Percentiles rank a stretch among this genome's conserved stretches.
phyloP scores from a whole-genome alignment of 2,113 vertebrate species.

The Thryonomys swinderianus region DNA sequence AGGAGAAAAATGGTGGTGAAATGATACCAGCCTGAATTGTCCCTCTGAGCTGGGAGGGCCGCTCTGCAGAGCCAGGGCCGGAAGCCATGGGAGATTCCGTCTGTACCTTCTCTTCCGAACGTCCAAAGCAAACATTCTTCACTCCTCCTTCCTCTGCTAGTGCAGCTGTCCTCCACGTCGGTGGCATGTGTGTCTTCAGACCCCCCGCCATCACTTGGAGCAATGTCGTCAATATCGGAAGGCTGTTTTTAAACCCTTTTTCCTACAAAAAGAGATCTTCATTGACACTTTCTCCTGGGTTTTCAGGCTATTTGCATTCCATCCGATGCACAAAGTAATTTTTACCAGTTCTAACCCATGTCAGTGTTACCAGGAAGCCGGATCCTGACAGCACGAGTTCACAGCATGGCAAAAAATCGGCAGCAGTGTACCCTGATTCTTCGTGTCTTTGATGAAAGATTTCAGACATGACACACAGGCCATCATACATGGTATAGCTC shows the following conservation, averaged over 20 bases:
- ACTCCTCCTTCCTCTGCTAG: neutral
- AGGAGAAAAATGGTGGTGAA: conserved; percentile 20
- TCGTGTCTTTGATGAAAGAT: neutral
- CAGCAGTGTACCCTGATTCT: neutral
- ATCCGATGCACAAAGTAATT: neutral
- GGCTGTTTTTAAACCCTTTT: neutral
- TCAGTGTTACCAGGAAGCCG: neutral
- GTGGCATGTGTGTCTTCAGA: neutral
- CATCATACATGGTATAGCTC: neutral
- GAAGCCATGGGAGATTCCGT: neutral
- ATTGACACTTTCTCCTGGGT: neutral
- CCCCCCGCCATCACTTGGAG: neutral
- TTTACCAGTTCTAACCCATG: neutral
- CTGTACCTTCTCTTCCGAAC: neutral
- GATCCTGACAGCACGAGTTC: neutral
- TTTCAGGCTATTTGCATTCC: neutral
- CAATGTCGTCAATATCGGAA: neutral
- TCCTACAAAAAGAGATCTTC: neutral
- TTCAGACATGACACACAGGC: neutral
- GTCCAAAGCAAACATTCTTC: neutral
- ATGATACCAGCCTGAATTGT: neutral
- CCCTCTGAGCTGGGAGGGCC: neutral
- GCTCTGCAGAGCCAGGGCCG: neutral
- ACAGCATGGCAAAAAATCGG: neutral
- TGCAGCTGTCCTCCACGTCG: neutral